These are phyloP conservation scores for Eremophila alpestris DNA, from an alignment of 2,797 vertebrate species.

Conservation along the genomic window DNA sequence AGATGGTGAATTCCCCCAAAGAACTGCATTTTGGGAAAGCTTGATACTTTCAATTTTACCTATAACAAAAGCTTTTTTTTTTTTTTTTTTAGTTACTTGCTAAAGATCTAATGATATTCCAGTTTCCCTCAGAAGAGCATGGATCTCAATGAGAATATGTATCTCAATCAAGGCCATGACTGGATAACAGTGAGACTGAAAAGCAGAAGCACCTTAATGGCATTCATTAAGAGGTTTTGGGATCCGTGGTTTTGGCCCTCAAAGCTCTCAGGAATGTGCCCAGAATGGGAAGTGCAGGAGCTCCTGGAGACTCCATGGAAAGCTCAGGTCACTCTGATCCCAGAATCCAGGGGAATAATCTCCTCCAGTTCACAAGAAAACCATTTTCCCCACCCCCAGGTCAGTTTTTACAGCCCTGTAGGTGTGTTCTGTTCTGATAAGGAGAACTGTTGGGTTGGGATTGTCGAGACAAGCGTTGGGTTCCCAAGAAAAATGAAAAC, in stretches of 20 bases:
- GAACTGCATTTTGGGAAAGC: slow-evolving; percentile 12
- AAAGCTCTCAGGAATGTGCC: not conserved
- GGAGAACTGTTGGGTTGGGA: not conserved
- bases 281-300: not conserved
- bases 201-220: not conserved
- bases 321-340: not conserved
- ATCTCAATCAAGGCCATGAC: not conserved
- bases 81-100: not conserved
- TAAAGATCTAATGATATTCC: not conserved
- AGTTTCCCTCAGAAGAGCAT: not conserved
- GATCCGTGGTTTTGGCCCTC: slow-evolving; percentile 38
- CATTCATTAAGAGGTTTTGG: slow-evolving; percentile 10
- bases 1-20: slow-evolving; percentile 28
- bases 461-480: not conserved
- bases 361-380: not conserved
- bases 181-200: not conserved
- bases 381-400: not conserved
- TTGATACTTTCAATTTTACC: not conserved
- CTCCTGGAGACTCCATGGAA: not conserved
- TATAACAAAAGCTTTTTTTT: not conserved
- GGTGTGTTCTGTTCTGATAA: not conserved
- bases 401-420: not conserved
- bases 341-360: not conserved
- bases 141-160: not conserved
- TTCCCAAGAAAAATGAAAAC: not conserved